Base-by-base conservation (phyloP, 2,888 invertebrate genomes). In the Dascillus cervinus region DNA sequence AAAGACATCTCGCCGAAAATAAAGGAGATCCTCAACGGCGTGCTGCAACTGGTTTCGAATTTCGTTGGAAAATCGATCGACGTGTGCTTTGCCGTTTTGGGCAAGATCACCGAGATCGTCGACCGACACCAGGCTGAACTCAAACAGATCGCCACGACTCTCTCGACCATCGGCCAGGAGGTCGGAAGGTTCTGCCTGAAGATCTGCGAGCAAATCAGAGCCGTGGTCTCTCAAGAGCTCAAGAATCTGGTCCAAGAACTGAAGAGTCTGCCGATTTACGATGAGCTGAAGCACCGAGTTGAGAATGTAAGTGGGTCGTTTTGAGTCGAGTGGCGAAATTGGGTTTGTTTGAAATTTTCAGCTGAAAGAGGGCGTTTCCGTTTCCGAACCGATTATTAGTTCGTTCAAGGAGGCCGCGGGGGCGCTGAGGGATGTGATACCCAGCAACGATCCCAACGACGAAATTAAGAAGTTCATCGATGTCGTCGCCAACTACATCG, bases 61-160 rank as follows among this genome's bases (percentile, higher is more conserved):
- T 19, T 51, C 11, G 2, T 32, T 2, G 41, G 37, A 17, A 19
- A 37, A 26, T 4, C 29, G 2, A 29, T 46, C 1, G 51, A 56
- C 4, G 47, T 70, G 3, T 47, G 48, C 2, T 55, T 64, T 20
- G 47, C 54, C 34, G 65, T 73, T 41, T 45, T 74, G 2, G 74
- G 73, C 8, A 61, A 74, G 19, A 43, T 73, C 21, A 54, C 70
- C 0, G 69, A 73, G 46, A 64, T 80, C 54, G 58, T 77, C 31
- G 78, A 81, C 44, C 71, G 73, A 33, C 76, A 81, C 56, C 76
- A 79, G 58, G 72, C 71, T 8, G 80, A 82, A 47, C 62, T 82
- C 1, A 72, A 79, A 39, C 75, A 78, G 43, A 52, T 80, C 3
- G 65, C 72, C 23, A 67, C 70, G 29, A 60, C 67, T 1, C 46